Conservation (phyloP, 2,888 invertebrate genomes). For the Byasa hedistus region DNA sequence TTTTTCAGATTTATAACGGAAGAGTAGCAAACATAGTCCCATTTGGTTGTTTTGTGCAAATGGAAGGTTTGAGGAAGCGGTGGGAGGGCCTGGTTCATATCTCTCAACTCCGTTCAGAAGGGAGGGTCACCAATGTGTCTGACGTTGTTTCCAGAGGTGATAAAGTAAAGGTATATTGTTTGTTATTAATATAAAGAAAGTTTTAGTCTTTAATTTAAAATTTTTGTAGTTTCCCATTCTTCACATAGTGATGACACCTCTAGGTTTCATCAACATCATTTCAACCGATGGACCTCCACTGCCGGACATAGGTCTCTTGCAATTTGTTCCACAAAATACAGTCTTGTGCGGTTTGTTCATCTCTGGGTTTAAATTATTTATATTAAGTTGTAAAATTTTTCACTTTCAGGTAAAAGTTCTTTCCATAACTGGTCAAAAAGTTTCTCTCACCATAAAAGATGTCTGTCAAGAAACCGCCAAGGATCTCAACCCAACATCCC, state of each 20-base stretch:
- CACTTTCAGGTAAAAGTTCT: conserved; percentile 89
- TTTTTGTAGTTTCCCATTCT: no score
- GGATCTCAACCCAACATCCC: conserved; percentile 93
- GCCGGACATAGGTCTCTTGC: no score
- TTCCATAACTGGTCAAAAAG: conserved; percentile 95
- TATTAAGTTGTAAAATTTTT: neutral
- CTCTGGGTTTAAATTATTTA: no score
- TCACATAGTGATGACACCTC: no score
- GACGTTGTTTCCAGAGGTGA: conserved; percentile 96
- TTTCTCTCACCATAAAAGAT: conserved; percentile 98
- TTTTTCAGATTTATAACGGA: conserved; percentile 90
- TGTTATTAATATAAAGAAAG: neutral
- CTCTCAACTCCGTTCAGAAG: conserved; percentile 94
- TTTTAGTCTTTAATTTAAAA: no score
- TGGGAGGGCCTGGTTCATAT: conserved; percentile 99
- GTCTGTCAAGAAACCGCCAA: conserved; percentile 97
- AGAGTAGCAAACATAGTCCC: conserved; percentile 97
- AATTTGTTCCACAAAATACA: no score
- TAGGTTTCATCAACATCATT: no score
- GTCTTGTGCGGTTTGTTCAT: no score
- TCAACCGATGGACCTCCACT: no score
- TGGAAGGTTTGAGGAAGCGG: conserved; percentile 92
- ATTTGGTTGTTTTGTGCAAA: conserved; percentile 99
- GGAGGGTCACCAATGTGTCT: conserved; percentile 94
- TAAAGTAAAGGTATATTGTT: conserved; percentile 86